Base-by-base conservation (phyloP, 2,113 vertebrate genomes). In the Podarcis raffonei region DNA sequence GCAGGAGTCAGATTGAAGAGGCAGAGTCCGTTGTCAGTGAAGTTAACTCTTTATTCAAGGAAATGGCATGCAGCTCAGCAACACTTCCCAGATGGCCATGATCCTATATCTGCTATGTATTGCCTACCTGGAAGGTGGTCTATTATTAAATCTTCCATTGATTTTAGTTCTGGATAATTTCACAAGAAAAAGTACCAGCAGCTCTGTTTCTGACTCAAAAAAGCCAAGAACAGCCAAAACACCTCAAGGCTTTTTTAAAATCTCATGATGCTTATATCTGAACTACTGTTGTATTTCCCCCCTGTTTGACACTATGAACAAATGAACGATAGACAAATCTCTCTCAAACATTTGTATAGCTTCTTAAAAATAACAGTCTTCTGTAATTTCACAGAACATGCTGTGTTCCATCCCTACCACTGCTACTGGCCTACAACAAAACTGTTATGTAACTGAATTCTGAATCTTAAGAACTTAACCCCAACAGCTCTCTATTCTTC, bases 141-240 rank as follows among this genome's bases (percentile, higher is more conserved):
- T 59, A 2, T 48, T 90, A 85, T 65, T 75, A 92, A 85, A 20
- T 85, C 91, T 57, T 32, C 37, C 4, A 83, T 83, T 86, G 68
- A 83, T 83, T 93, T 84, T 88, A 3, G 23, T 83, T 69, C 77
- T 94, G 93, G 90, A n/a, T 69, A 48, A 6, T 84, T 74, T 92
- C 92, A 80, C 35, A 87, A 79, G 74, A 85, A 39, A 92, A 92
- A 92, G 0, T 0, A 9, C 71, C n/a, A 81, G 83, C 30, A 89
- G 7, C 12, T 5, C 20, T 84, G 18, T 53, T 81, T 81, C 69
- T 85, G 12, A 77, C 48, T 9, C 23, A 88, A 80, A 90, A 71
- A 87, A 27, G 89, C 83, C 80, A 91, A 87, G 92, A 57, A 88
- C 30, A 1, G 32, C 86, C 27, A 13, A 42, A 13, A 77, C 6